Percentiles rank a stretch among this genome's conserved stretches.
These are phyloP conservation scores for Oreochromis niloticus DNA, from an alignment of 2,113 vertebrate species.

Conservation along the genomic window DNA sequence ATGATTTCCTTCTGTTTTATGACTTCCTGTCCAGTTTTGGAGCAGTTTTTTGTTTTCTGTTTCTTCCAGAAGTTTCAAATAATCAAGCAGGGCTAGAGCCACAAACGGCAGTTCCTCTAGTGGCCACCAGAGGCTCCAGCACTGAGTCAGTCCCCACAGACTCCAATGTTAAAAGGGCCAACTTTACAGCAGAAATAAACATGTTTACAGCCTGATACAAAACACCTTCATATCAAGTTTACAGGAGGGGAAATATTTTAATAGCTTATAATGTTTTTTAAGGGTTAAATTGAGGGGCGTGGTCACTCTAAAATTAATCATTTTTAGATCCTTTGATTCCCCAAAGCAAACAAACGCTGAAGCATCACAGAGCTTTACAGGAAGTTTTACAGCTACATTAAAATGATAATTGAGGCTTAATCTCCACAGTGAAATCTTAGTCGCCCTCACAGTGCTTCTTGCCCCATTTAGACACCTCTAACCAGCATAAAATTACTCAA, in stretches of 20 bases:
- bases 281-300: neutral
- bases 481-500: neutral
- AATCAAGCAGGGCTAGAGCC: fast-evolving
- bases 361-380: neutral
- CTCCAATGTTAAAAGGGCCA: fast-evolving
- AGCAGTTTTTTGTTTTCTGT: neutral
- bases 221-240: neutral
- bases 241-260: neutral
- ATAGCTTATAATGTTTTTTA: neutral
- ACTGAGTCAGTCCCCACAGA: neutral
- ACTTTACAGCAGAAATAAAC: neutral
- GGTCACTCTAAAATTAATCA: neutral
- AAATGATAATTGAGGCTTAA: neutral
- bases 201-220: neutral
- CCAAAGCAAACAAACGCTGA: neutral
- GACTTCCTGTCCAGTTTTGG: neutral
- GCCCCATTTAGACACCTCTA: fast-evolving
- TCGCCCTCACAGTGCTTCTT: fast-evolving
- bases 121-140: neutral
- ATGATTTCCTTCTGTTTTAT: neutral
- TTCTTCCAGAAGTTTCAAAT: neutral
- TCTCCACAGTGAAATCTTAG: neutral
- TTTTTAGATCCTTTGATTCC: neutral
- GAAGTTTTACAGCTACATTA: neutral
- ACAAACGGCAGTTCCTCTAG: neutral